These are phyloP conservation scores for Eupithecia centaureata DNA, from an alignment of 2,888 invertebrate genomes.

Conservation along the genomic window DNA sequence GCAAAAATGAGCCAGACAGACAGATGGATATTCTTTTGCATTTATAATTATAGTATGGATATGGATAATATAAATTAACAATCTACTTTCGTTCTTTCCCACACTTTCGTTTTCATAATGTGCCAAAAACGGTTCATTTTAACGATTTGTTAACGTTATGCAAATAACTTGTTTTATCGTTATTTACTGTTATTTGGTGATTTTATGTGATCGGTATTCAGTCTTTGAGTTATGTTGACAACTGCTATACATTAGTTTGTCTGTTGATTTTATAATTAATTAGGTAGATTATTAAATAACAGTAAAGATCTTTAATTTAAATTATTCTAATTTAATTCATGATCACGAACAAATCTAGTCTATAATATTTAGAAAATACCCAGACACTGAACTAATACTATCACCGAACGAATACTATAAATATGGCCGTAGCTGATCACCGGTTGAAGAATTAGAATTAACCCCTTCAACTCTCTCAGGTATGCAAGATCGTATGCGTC, in stretches of 20 bases:
- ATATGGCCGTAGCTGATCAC: too few relatives aligned
- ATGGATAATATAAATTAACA: slow-evolving; percentile 1
- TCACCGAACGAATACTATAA: too few relatives aligned
- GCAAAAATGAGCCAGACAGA: background rate
- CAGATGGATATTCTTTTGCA: background rate
- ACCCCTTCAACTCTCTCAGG: too few relatives aligned
- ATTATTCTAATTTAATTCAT: background rate
- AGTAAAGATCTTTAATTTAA: background rate
- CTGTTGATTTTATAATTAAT: slow-evolving; percentile 4
- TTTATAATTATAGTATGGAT: background rate
- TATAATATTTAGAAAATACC: too few relatives aligned
- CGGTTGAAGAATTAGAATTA: too few relatives aligned
- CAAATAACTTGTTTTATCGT: slow-evolving; percentile 12
- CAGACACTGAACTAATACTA: too few relatives aligned
- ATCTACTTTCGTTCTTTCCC: slow-evolving; percentile 31
- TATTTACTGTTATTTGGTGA: slow-evolving; percentile 10
- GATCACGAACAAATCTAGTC: background rate
- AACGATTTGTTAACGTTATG: slow-evolving; percentile 14
- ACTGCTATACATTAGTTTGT: background rate
- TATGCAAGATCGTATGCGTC: too few relatives aligned
- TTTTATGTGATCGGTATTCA: background rate
- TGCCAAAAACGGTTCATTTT: slow-evolving; percentile 21
- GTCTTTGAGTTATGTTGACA: slow-evolving; percentile 3
- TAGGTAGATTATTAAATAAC: background rate
- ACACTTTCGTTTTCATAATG: slow-evolving; percentile 33